Evolutionary conservation across 1,140 invertebrate genomes (phyloP).

Genomic region (Protaetia brevitarsis): DNA sequence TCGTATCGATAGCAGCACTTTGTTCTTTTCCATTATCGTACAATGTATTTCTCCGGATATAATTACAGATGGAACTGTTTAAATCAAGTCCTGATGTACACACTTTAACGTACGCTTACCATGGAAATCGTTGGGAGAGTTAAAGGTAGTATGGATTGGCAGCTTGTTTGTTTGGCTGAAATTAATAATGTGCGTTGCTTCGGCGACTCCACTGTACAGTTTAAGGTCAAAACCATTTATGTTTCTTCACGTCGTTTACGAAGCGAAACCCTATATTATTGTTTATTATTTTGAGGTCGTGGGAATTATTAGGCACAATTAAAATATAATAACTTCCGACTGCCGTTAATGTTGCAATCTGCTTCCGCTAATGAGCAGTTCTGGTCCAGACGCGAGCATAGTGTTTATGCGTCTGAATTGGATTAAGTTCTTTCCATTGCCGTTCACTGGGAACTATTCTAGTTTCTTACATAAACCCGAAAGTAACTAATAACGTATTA

Average conservation of each 20-base stretch:
- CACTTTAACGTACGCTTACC: not conserved
- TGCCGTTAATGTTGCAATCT: too few species aligned
- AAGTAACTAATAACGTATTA: too few species aligned
- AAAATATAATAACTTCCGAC: not conserved
- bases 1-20: not conserved
- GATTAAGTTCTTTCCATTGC: too few species aligned
- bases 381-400: not conserved
- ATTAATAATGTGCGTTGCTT: not conserved
- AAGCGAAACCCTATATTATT: not conserved
- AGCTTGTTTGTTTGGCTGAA: not conserved
- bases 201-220: not conserved
- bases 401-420: not conserved
- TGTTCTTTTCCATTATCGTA: slow-evolving; percentile 12
- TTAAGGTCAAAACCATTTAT: too few species aligned
- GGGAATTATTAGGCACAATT: not conserved
- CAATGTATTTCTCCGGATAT: slow-evolving; percentile 6
- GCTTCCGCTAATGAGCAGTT: too few species aligned
- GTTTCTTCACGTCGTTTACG: too few species aligned
- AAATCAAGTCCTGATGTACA: not conserved
- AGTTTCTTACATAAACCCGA: too few species aligned
- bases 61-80: slow-evolving; percentile 10
- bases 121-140: not conserved
- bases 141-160: not conserved
- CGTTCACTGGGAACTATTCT: too few species aligned
- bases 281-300: not conserved